Base-by-base conservation (phyloP, 2,113 vertebrate species). In the Pimephales promelas region DNA sequence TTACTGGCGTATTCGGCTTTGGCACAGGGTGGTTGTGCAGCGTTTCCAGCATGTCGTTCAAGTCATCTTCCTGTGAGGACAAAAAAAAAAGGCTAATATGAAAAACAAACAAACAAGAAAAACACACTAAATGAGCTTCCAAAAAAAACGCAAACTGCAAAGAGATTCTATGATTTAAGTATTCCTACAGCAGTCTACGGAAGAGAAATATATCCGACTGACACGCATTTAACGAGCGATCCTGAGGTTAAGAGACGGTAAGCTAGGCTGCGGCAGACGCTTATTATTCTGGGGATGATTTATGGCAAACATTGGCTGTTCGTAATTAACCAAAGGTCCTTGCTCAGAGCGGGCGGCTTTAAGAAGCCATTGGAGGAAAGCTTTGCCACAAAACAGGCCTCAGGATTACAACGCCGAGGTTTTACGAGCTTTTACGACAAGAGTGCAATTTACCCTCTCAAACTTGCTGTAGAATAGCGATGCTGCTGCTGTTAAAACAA, bases 1-100 rank as follows among this genome's bases (percentile, higher is more conserved):
- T 97, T 92, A 99, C 94, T 66, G 96, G 94, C 87, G 94, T 97
- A 75, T 96, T 96, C 34, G 96, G 95, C 92, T 96, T 96, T 90
- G 98, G 98, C 92, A 99, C 96, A 59, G 96, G 95, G 90, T 97
- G 95, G 81, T 90, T 93, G 87, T 98, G 95, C 86, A 98, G 94
- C 0, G 96, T 96, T 88, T 96, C 95, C 90, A 99, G 94, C 90
- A 97, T 93, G 90, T 97, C 96, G 84, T 96, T 97, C 93, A 98
- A 95, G 92, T 98, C 96, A 84, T 94, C 94, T 92, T 98, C 97
- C 98, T 99, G 85, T 0, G 81, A 89, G 84, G 79, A 90, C 26
- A 90, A 81, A 83, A 88, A 26, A 85, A 40, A 59, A 86, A 73
- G 34, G 83, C 54, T 86, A 85, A 86, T 26, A 79, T 75, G 54